Percentiles rank a stretch among this genome's conserved stretches.
These are phyloP conservation scores for Leptothorax acervorum DNA, from an alignment of 2,888 invertebrate genomes.

Conservation along the genomic window DNA sequence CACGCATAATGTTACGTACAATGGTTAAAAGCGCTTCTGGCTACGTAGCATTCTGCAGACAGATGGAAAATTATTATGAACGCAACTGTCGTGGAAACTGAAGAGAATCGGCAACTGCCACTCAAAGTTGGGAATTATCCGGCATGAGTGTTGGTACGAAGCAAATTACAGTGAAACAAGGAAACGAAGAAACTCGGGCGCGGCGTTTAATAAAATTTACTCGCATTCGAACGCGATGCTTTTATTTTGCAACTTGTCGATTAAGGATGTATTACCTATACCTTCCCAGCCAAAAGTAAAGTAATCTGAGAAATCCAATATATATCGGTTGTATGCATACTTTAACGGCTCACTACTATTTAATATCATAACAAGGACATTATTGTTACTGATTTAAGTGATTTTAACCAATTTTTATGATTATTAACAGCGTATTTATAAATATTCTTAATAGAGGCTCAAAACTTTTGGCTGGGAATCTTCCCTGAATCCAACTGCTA, in stretches of 20 bases:
- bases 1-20: conserved; percentile 17
- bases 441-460: too few relatives aligned
- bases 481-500: too few relatives aligned
- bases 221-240: not conserved
- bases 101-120: conserved; percentile 35
- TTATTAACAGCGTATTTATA: too few relatives aligned
- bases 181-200: not conserved
- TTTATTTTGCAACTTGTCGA: conserved; percentile 16
- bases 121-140: conserved; percentile 17
- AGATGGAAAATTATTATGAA: conserved; percentile 27
- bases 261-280: not conserved
- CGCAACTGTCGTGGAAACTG: not conserved
- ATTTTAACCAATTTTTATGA: too few relatives aligned
- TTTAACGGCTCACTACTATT: too few relatives aligned
- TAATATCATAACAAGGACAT: too few relatives aligned
- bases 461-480: too few relatives aligned
- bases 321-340: too few relatives aligned
- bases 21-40: conserved; percentile 50
- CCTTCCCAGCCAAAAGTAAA: too few relatives aligned
- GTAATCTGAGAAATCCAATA: too few relatives aligned
- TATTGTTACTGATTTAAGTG: too few relatives aligned
- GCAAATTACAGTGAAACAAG: not conserved
- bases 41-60: conserved; percentile 4
- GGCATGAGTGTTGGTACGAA: not conserved
- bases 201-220: conserved; percentile 16